Base-by-base conservation (phyloP, 1,140 invertebrate species). In the Drosophila teissieri region DNA sequence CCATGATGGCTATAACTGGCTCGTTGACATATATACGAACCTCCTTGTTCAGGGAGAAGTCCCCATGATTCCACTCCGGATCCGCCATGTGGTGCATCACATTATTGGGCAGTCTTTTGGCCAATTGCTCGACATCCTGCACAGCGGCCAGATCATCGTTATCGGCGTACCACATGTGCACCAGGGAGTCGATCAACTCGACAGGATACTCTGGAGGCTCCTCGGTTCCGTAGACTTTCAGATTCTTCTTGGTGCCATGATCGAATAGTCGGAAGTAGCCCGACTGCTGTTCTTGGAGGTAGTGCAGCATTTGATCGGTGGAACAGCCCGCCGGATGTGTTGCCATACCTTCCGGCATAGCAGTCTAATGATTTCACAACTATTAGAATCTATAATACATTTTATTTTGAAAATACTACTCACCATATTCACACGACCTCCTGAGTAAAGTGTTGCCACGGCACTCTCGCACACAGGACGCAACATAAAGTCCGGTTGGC, bases 41-140 rank as follows among this genome's bases (percentile, higher is more conserved):
- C 6, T 82, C 53, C 24, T 10, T 19, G 17, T 84, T 70, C 0
- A 79, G 10, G n/a, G 62, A 48, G 70, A 94, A 95, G 67, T 96
- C 95, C 2, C 94, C 67, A 69, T 95, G 95, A 72, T 94, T 94
- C 70, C 95, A 96, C 49, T 91, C 79, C 0, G 92, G 52, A 53
- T 94, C 79, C 0, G 93, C 90, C 2, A 95, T 94, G 76, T 92
- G 91, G 57, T 93, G 94, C 84, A 93, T 83, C 3, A 92, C 65
- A 14, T 74, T 65, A 91, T 91, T 91, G 2, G 89, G 82, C 48
- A 91, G 6, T 0, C 62, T 45, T 0, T 24, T 6, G 0, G 89
- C 90, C 17, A 96, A 88, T 69, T 88, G 91, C 44, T 93, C 77
- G 0, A 96, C 94, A 90, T 96, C 95, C 92, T 94, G 90, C 36